Evolutionary conservation across 2,888 invertebrate genomes (phyloP).

Genomic region (Phortica magna): DNA sequence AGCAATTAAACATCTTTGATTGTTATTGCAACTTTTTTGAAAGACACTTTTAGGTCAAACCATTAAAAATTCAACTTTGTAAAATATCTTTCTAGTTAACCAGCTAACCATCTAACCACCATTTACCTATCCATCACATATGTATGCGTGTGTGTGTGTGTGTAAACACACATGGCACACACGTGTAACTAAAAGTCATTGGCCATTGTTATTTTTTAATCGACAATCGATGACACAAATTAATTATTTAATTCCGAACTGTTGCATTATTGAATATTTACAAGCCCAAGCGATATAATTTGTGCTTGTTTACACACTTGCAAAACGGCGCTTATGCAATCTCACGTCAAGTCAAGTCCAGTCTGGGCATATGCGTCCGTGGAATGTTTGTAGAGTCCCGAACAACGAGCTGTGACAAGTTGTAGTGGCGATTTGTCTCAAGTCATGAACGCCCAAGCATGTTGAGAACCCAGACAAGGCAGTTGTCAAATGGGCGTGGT

Average conservation of each 20-base stretch:
- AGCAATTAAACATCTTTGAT: too few relatives aligned
- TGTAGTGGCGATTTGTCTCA: too few relatives aligned
- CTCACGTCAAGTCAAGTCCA: too few relatives aligned
- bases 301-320: too few relatives aligned
- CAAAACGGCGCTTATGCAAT: too few relatives aligned
- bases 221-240: constrained; percentile 60
- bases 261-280: constrained; percentile 44
- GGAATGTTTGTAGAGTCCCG: too few relatives aligned
- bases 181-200: constrained; percentile 49
- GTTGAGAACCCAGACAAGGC: too few relatives aligned
- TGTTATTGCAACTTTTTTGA: not conserved
- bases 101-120: constrained; percentile 43
- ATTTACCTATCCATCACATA: constrained; percentile 31
- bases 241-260: constrained; percentile 57
- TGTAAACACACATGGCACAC: not conserved
- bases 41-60: not conserved
- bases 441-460: too few relatives aligned
- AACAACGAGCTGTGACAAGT: too few relatives aligned
- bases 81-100: constrained; percentile 34
- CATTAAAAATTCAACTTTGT: constrained; percentile 36
- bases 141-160: not conserved
- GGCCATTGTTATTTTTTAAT: constrained; percentile 36
- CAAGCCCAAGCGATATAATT: not conserved
- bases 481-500: too few relatives aligned
- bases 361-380: too few relatives aligned